phyloP scores from a whole-genome alignment of 1,140 invertebrate species.

The Frieseomelitta varia region DNA sequence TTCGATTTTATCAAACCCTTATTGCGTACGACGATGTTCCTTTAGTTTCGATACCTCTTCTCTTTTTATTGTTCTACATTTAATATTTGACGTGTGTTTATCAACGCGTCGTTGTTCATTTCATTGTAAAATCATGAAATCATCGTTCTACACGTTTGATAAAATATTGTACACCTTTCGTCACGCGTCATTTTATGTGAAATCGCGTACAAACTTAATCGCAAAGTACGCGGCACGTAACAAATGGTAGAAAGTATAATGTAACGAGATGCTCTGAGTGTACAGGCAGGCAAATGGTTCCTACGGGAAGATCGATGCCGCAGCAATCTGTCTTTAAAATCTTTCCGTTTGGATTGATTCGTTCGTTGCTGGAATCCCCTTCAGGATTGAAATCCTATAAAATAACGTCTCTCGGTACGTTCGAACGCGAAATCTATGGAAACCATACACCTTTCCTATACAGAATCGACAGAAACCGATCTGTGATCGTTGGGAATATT shows the following conservation, averaged over 20 bases:
- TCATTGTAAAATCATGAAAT: too few relatives aligned
- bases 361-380: neutral
- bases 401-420: neutral
- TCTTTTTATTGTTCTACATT: too few relatives aligned
- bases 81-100: too few relatives aligned
- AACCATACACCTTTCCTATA: neutral
- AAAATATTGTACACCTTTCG: neutral
- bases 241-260: too few relatives aligned
- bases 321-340: constrained; percentile 2
- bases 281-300: neutral
- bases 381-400: neutral
- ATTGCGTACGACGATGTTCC: too few relatives aligned
- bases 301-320: neutral
- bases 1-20: too few relatives aligned
- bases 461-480: neutral
- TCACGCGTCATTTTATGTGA: neutral
- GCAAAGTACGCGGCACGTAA: neutral
- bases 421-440: neutral
- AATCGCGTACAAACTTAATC: neutral
- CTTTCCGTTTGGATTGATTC: neutral
- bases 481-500: neutral
- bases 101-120: too few relatives aligned
- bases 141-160: neutral
- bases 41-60: too few relatives aligned
- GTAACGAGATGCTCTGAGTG: neutral